A percentile compares a stretch with the other conserved stretches of the same genome.
Evolutionary conservation across 1,140 invertebrate species (phyloP).

Genomic region (Anastatus disparis): DNA sequence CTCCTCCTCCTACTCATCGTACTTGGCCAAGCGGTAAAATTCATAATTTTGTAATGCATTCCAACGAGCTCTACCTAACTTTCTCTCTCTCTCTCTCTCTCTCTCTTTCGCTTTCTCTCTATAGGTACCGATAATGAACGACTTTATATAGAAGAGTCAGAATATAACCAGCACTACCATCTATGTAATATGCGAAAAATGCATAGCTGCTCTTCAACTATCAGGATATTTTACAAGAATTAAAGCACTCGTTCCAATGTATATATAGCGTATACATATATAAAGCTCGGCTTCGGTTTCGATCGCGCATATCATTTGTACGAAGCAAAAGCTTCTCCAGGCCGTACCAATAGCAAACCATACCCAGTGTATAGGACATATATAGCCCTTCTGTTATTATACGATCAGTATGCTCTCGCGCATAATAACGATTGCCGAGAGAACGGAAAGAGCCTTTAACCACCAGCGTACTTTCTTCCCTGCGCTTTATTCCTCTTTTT

Average conservation of each 20-base stretch:
- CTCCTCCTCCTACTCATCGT: neutral
- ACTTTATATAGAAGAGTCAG: neutral
- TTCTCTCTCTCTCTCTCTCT: too few relatives aligned
- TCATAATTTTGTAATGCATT: conserved; percentile 41
- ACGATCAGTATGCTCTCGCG: neutral
- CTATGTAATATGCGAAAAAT: neutral
- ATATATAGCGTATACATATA: too few relatives aligned
- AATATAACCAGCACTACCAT: too few relatives aligned
- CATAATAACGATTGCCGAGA: neutral
- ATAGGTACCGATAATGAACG: conserved; percentile 15
- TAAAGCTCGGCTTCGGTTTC: too few relatives aligned
- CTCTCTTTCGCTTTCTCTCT: too few relatives aligned
- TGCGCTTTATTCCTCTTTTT: neutral
- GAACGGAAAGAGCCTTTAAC: neutral
- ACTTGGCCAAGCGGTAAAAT: conserved; percentile 13
- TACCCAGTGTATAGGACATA: too few relatives aligned
- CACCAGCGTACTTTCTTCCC: neutral
- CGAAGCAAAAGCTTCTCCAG: too few relatives aligned
- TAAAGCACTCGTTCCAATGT: neutral
- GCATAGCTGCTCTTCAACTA: neutral
- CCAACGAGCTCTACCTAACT: conserved; percentile 1
- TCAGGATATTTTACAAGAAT: conserved; percentile 3
- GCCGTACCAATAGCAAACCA: too few relatives aligned
- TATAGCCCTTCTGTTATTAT: neutral
- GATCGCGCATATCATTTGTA: conserved; percentile 14